Percentiles rank a stretch among this genome's conserved stretches.
These are phyloP conservation scores for Xiphophorus hellerii DNA, from an alignment of 2,113 vertebrate species.

Conservation along the genomic window DNA sequence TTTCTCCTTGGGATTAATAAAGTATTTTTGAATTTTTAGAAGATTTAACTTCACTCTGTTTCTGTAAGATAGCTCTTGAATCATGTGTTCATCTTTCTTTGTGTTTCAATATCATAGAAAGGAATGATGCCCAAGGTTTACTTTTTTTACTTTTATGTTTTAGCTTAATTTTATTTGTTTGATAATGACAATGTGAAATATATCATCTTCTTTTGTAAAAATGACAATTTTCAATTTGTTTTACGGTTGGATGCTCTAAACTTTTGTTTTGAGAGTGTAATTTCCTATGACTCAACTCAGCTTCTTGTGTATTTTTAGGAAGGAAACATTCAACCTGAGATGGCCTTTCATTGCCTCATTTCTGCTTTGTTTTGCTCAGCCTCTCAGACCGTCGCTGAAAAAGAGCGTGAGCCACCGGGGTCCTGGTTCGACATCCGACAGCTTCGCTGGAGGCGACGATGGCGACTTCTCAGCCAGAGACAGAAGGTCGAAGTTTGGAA, in stretches of 20 bases:
- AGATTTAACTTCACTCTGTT: too few relatives aligned
- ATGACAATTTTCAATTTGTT: background rate
- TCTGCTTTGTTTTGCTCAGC: slow-evolving; percentile 67
- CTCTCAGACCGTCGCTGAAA: slow-evolving; percentile 78
- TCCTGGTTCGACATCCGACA: slow-evolving; percentile 56
- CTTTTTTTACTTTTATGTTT: background rate
- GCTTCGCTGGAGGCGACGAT: slow-evolving; percentile 45
- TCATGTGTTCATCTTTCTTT: too few relatives aligned
- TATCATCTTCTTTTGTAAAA: background rate
- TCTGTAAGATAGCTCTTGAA: too few relatives aligned
- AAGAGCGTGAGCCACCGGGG: slow-evolving; percentile 85
- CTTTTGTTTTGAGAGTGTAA: too few relatives aligned
- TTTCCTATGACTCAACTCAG: too few relatives aligned
- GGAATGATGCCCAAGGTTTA: too few relatives aligned
- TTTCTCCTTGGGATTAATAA: too few relatives aligned
- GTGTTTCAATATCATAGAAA: too few relatives aligned
- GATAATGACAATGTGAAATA: background rate
- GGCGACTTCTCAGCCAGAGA: slow-evolving; percentile 46
- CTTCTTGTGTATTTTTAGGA: too few relatives aligned
- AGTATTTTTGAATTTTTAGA: too few relatives aligned
- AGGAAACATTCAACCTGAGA: background rate
- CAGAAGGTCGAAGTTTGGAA: slow-evolving; percentile 77
- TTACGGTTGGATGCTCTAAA: background rate
- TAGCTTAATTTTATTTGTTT: background rate
- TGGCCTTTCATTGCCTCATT: background rate